phyloP scores from a whole-genome alignment of 2,797 vertebrate species.

The Lophotriccus pileatus region DNA sequence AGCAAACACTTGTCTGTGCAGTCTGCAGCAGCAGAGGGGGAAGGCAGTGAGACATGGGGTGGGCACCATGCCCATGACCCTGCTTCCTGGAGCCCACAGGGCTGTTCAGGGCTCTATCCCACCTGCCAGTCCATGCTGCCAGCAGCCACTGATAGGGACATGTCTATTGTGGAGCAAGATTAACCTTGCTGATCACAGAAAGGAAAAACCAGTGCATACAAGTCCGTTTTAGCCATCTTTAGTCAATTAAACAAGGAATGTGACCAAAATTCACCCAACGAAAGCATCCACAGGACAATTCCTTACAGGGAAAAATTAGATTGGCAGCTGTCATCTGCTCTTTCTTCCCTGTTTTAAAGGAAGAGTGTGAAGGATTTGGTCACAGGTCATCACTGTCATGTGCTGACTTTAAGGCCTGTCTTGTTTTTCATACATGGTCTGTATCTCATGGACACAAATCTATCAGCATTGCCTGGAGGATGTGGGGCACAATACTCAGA shows the following conservation, averaged over 20 bases:
- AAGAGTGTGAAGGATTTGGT: not conserved
- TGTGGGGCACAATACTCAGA: rapidly evolving
- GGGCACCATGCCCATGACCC: not conserved
- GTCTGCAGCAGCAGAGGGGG: not conserved
- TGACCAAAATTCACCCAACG: not conserved
- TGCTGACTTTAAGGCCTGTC: not conserved
- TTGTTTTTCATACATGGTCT: rapidly evolving
- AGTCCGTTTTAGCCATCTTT: not conserved
- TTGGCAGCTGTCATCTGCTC: not conserved
- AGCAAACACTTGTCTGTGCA: rapidly evolving
- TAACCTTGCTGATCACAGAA: not conserved
- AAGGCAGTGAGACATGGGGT: rapidly evolving
- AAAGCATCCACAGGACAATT: not conserved
- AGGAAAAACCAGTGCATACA: rapidly evolving
- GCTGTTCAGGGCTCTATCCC: not conserved
- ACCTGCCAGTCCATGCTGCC: not conserved
- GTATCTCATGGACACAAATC: not conserved
- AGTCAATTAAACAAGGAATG: not conserved
- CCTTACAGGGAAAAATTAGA: not conserved
- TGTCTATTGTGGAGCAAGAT: not conserved
- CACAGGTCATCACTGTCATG: not conserved
- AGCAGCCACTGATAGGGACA: not conserved
- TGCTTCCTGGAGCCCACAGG: not conserved
- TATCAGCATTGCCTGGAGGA: not conserved
- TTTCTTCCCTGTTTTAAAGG: not conserved